These are phyloP conservation scores for Platerodrilus igneus DNA, from an alignment of 2,888 invertebrate genomes.

Conservation along the genomic window DNA sequence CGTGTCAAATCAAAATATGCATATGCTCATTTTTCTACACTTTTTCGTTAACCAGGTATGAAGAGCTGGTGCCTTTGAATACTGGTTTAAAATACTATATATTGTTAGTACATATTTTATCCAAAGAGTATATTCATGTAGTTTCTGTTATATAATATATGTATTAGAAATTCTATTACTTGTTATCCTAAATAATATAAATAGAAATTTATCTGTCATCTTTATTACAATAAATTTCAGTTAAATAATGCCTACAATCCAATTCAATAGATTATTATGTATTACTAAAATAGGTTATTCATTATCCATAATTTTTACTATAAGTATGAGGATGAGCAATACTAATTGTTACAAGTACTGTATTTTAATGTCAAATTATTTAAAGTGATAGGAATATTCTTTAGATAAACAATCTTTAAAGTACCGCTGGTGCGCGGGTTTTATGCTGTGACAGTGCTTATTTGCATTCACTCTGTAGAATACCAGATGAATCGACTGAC, in stretches of 20 bases:
- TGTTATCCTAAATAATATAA: conserved; percentile 32
- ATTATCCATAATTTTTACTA: conserved; percentile 17
- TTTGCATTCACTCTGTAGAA: conserved; percentile 34
- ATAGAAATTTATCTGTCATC: conserved; percentile 28
- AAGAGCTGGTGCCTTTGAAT: conserved; percentile 32
- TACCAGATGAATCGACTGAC: conserved; percentile 26
- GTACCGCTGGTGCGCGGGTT: conserved; percentile 28
- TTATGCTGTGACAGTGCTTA: conserved; percentile 37
- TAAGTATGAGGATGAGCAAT: conserved; percentile 41
- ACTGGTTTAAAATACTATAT: conserved; percentile 26
- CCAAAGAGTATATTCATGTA: conserved; percentile 36
- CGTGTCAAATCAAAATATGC: conserved; percentile 39
- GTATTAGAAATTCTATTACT: conserved; percentile 33
- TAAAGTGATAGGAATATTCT: conserved; percentile 42
- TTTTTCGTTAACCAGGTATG: conserved; percentile 27
- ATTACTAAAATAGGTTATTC: conserved; percentile 10
- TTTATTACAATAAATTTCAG: conserved; percentile 36
- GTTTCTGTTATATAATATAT: conserved; percentile 37
- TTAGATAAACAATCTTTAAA: conserved; percentile 25
- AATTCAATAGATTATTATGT: conserved; percentile 10
- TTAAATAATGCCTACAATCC: conserved; percentile 29
- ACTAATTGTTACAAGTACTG: conserved; percentile 37
- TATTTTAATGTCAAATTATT: conserved; percentile 47
- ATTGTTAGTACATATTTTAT: conserved; percentile 34
- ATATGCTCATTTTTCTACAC: conserved; percentile 46